Evolutionary conservation across 2,888 invertebrate species (phyloP).

Genomic region (Syrista parreyssii): DNA sequence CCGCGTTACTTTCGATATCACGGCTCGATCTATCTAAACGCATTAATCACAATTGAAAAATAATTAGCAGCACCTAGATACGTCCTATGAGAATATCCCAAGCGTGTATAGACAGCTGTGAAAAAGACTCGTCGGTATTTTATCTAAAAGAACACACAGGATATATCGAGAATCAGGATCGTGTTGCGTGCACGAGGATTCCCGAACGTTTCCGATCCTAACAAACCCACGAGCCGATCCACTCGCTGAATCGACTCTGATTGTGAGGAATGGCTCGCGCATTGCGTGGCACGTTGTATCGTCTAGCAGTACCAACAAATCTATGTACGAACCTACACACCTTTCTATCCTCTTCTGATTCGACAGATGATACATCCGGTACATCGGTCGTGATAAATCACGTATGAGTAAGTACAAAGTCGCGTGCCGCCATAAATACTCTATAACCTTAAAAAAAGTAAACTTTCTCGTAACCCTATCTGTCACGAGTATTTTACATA

Average conservation of each 20-base stretch:
- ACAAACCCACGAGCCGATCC: slow-evolving; percentile 9
- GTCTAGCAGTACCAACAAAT: too few relatives aligned
- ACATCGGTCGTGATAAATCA: not conserved
- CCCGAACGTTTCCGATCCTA: slow-evolving; percentile 7
- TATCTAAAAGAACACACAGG: too few relatives aligned
- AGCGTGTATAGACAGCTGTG: too few relatives aligned
- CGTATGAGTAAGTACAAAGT: too few relatives aligned
- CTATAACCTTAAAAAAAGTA: too few relatives aligned
- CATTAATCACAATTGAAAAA: slow-evolving; percentile 52
- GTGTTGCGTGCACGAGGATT: not conserved
- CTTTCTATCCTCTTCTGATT: slow-evolving; percentile 39
- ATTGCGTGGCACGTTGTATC: slow-evolving; percentile 15
- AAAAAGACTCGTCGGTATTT: too few relatives aligned
- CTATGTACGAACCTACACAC: too few relatives aligned
- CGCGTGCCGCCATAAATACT: too few relatives aligned
- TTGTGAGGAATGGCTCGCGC: slow-evolving; percentile 49
- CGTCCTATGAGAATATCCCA: too few relatives aligned
- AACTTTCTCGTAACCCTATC: too few relatives aligned
- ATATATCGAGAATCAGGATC: not conserved
- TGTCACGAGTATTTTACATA: too few relatives aligned
- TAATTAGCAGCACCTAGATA: slow-evolving; percentile 27
- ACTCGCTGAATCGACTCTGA: slow-evolving; percentile 45
- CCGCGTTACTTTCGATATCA: not conserved
- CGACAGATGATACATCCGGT: slow-evolving; percentile 35
- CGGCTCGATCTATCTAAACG: not conserved